Percentiles rank a stretch among this genome's conserved stretches.
Evolutionary conservation across 2,888 invertebrate species (phyloP).

Genomic region (Rhopalosiphum nymphaeae): DNA sequence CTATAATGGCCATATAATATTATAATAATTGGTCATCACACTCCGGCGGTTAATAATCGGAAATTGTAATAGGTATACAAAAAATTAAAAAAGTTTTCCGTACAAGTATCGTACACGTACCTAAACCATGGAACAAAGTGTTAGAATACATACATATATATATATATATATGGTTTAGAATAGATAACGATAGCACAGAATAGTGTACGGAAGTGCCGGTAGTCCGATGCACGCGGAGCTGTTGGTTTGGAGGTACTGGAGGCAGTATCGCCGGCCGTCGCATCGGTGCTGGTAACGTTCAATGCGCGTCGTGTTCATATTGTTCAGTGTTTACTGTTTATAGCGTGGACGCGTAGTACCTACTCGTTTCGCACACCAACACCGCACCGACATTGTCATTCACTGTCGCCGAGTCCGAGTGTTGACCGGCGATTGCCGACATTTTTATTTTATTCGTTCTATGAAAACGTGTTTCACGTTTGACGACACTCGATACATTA

Average conservation of each 20-base stretch:
- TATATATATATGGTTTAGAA: too few species aligned
- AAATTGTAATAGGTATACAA: not conserved
- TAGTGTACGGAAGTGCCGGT: too few species aligned
- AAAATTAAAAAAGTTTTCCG: not conserved
- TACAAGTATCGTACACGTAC: not conserved
- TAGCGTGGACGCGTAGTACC: too few species aligned
- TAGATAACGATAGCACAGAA: too few species aligned
- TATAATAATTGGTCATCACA: not conserved
- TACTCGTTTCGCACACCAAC: not conserved
- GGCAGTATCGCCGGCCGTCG: not conserved
- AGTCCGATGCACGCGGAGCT: not conserved
- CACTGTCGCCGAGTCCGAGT: not conserved
- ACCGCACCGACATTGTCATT: not conserved
- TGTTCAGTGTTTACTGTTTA: too few species aligned
- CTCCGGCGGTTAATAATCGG: not conserved
- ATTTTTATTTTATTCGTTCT: not conserved
- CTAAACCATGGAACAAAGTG: too few species aligned
- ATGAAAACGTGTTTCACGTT: not conserved
- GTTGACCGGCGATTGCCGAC: not conserved
- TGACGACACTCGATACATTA: not conserved
- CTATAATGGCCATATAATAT: too few species aligned
- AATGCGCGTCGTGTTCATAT: too few species aligned
- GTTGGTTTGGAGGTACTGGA: not conserved
- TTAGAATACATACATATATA: too few species aligned
- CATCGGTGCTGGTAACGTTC: too few species aligned